Conservation (phyloP, 2,113 vertebrate genomes). For the Rhinogobius similis region DNA sequence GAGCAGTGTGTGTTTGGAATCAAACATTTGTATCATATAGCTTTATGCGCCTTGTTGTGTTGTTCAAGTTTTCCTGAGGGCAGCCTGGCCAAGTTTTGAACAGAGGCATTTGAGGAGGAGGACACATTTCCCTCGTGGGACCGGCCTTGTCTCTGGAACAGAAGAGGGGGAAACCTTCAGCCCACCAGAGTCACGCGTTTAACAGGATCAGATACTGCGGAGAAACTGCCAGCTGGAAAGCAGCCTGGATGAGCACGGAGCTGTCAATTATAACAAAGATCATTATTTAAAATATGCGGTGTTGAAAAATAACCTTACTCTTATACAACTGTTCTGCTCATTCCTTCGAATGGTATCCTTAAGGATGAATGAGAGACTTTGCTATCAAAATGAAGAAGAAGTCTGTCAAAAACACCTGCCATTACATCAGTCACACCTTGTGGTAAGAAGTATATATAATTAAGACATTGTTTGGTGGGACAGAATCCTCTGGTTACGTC, state of each 20-base stretch:
- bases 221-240: constrained; percentile 31
- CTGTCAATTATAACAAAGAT: constrained; percentile 17
- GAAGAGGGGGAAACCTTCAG: constrained; percentile 36
- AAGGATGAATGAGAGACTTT: too few relatives aligned
- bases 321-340: too few relatives aligned
- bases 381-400: too few relatives aligned
- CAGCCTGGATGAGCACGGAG: constrained; percentile 8
- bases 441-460: too few relatives aligned
- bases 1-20: constrained; percentile 31
- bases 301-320: too few relatives aligned
- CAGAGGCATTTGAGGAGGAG: constrained; percentile 36
- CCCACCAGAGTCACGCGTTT: constrained; percentile 24
- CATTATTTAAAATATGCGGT: not conserved
- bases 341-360: too few relatives aligned
- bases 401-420: too few relatives aligned
- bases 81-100: constrained; percentile 42
- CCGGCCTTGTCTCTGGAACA: constrained; percentile 30
- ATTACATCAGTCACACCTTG: too few relatives aligned
- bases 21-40: constrained; percentile 53
- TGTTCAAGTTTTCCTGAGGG: constrained; percentile 45
- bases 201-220: constrained; percentile 28
- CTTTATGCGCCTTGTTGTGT: constrained; percentile 62
- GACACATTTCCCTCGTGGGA: constrained; percentile 45
- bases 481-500: too few relatives aligned
- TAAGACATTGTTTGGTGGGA: too few relatives aligned